phyloP scores from a whole-genome alignment of 2,113 vertebrate genomes.

The Forbesichthys agassizii region DNA sequence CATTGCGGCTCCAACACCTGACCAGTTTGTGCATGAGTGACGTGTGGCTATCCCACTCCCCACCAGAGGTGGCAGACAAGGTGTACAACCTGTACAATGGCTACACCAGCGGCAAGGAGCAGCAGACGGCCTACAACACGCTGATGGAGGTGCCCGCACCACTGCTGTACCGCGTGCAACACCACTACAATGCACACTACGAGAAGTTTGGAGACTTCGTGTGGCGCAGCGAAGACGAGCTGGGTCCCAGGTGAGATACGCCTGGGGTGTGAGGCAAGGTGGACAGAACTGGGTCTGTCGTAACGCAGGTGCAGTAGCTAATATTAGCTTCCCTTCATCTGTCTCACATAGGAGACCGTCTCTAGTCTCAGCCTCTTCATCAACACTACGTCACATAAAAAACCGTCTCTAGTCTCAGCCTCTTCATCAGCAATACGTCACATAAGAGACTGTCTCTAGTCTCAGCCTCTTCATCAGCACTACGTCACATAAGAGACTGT shows the following conservation, averaged over 20 bases:
- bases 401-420: too few relatives aligned
- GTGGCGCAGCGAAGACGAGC: conserved; percentile 96
- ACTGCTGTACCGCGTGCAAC: conserved; percentile 90
- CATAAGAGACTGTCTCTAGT: too few relatives aligned
- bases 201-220: conserved; percentile 99
- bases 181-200: conserved; percentile 98
- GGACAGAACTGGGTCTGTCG: neutral
- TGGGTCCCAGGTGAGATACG: conserved; percentile 89
- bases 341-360: too few relatives aligned
- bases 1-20: neutral
- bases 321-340: too few relatives aligned
- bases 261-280: neutral
- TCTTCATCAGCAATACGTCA: too few relatives aligned
- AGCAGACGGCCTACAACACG: conserved; percentile 96
- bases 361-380: too few relatives aligned
- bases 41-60: too few relatives aligned
- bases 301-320: too few relatives aligned
- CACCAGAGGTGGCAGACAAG: conserved; percentile 92
- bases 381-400: too few relatives aligned
- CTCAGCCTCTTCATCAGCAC: too few relatives aligned
- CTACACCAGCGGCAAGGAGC: conserved; percentile 99
- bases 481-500: too few relatives aligned
- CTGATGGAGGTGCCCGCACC: conserved; percentile 94
- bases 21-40: neutral
- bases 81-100: conserved; percentile 98